A percentile compares a stretch with the other conserved stretches of the same genome.
Conservation (phyloP, 1,140 invertebrate genomes). For the Diploscapter pachys region DNA sequence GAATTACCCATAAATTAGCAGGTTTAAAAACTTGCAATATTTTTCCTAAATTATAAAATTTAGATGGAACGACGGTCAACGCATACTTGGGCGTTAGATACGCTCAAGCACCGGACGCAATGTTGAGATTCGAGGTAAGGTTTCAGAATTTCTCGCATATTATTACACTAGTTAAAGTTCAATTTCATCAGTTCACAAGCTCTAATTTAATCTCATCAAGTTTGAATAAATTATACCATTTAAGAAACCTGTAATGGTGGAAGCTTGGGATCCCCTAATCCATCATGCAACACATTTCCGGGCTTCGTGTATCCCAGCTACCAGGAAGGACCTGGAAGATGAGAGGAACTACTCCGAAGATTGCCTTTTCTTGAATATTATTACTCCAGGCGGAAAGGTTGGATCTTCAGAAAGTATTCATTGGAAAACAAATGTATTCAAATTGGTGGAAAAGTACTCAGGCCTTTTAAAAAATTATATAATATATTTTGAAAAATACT, state of each 20-base stretch:
- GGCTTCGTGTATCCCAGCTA: conserved; percentile 31
- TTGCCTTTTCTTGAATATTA: conserved; percentile 87
- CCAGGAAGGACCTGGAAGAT: conserved; percentile 3
- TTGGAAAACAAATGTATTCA: too few species aligned
- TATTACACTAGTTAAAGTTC: neutral
- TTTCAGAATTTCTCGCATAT: too few species aligned
- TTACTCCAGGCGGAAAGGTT: conserved; percentile 61
- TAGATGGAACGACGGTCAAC: conserved; percentile 13
- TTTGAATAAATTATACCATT: neutral
- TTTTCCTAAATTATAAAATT: too few species aligned
- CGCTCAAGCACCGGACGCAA: conserved; percentile 37
- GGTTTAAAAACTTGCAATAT: too few species aligned
- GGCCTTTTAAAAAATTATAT: too few species aligned
- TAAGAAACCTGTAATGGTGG: conserved; percentile 38
- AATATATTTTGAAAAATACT: neutral
- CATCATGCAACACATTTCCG: conserved; percentile 31
- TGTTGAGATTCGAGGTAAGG: conserved; percentile 37
- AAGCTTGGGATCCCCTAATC: conserved; percentile 27
- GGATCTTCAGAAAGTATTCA: too few species aligned
- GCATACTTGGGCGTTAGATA: conserved; percentile 40
- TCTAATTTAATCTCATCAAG: too few species aligned
- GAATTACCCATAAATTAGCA: conserved; percentile 17
- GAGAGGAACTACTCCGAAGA: conserved; percentile 71
- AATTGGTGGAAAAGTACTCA: too few species aligned
- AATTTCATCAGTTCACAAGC: neutral